Evolutionary conservation across 2,797 vertebrate genomes (phyloP), one percentile per base, ranked within the genome.

Genomic region (Rhadinocentrus ornatus): DNA sequence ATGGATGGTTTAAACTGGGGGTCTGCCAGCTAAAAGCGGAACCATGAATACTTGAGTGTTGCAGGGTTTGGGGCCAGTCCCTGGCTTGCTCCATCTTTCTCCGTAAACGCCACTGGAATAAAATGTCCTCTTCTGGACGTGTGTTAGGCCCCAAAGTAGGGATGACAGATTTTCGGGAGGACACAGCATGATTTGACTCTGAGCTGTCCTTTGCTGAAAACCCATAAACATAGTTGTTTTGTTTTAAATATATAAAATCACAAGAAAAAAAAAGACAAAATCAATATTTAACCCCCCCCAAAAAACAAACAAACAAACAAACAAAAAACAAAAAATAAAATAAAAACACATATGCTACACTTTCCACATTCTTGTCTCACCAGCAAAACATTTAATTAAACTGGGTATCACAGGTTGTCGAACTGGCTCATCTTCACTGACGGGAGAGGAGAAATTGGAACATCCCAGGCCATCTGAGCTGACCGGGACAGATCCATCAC

Each of bases 91-190:
- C 95, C 90, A 97, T 95, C 82, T 96, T 97, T 80, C 96, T 93
- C 61, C 93, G 93, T 62, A 96, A 91, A 41, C 96, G 94, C 97
- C 97, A 98, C 85, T 97, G 96, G 82, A 95, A 96, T 66, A 97
- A 86, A 78, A 98, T 97, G 86, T 98, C 97, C 3, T 97, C 93
- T 64, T 96, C 95, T 1, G 93, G 95, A 4, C 74, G 75, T 34
- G 67, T 34, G 11, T 71, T 69, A 2, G 81, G 59, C 3, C 53
- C 64, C 6, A 71, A 66, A 52, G 52, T 34, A 39, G 81, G 77
- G 62, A 85, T 29, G 62, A 34, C 24, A 34, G 46, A 29, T 32
- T 65, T 88, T 27, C 44, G 73, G 35, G 61, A 64, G 61, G 75
- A 44, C 1, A 41, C 37, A 24, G 52, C 35, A 26, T 55, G 53